Base-by-base conservation (phyloP, 2,113 vertebrate species). In the Phoenicopterus ruber region DNA sequence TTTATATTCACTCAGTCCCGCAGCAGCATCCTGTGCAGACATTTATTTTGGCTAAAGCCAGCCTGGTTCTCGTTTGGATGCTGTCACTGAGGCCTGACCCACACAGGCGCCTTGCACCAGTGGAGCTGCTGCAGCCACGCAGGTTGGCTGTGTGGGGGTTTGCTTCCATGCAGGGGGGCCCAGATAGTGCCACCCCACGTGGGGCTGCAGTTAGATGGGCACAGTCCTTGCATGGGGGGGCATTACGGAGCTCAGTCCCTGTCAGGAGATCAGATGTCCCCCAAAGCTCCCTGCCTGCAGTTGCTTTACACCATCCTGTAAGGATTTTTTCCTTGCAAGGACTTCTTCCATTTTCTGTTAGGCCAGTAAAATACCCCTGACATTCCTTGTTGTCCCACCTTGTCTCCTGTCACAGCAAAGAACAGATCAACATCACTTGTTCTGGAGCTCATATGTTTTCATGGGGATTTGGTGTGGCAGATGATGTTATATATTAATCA, bases 11-110 rank as follows among this genome's bases (percentile, higher is more conserved):
- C 58, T 76, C 70, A 18, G 81, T 54, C 65, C 69, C 0, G 0
- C 55, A 67, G 82, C 88, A 95, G 94, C 54, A 88, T 85, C 90
- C 90, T 94, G 92, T 88, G 74, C 79, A 94, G 95, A 95, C 90
- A 93, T 91, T 93, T 93, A 70, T 49, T 90, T 94, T 94, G 92
- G 85, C 90, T 76, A 67, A 71, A 85, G 49, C 32, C 70, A 90
- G 61, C 61, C 70, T 50, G 26, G 36, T 36, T 87, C 82, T 70
- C 2, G 0, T 78, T 66, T 24, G 70, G 87, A 36, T 55, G 82
- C 47, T 54, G 70, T 19, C 2, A 1, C 77, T 52, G 76, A 44
- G n/a, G 67, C 52, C 71, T 44, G 83, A 88, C 31, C 92, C 81
- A n/a, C 34, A 14, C 13, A 29, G 72, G 49, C 3, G 0, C 36